These are phyloP conservation scores for Clarias laeviceps DNA, from an alignment of 2,797 vertebrate genomes.

Conservation along the genomic window DNA sequence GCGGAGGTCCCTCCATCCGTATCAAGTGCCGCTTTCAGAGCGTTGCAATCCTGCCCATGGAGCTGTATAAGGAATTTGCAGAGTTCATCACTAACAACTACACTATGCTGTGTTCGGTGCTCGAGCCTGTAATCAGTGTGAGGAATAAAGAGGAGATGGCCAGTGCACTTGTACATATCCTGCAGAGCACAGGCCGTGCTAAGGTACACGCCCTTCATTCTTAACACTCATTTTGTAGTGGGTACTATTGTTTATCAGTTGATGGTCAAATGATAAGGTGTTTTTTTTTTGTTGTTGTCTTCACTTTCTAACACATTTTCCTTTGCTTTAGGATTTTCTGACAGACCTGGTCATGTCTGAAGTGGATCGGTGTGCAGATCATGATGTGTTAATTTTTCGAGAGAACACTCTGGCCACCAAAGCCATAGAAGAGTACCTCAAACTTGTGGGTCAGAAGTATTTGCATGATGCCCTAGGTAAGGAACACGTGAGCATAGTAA, in stretches of 20 bases:
- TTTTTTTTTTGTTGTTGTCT: no score
- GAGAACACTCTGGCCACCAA: slow-evolving; percentile 98
- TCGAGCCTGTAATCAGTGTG: slow-evolving; percentile 96
- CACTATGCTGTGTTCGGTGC: slow-evolving; percentile 87
- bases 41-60: slow-evolving; percentile 93
- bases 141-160: slow-evolving; percentile 96
- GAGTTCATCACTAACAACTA: slow-evolving; percentile 95
- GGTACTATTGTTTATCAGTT: not conserved
- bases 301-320: not conserved
- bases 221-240: not conserved
- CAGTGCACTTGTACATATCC: slow-evolving; percentile 92
- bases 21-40: slow-evolving; percentile 95
- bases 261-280: no score
- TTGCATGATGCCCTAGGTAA: slow-evolving; percentile 94
- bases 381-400: slow-evolving; percentile 95
- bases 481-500: slow-evolving; percentile 31
- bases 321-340: slow-evolving; percentile 85
- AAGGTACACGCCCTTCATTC: slow-evolving; percentile 77
- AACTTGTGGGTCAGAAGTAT: slow-evolving; percentile 94
- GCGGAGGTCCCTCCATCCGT: slow-evolving; percentile 88
- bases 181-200: slow-evolving; percentile 93
- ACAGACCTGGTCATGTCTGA: slow-evolving; percentile 96
- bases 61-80: slow-evolving; percentile 97
- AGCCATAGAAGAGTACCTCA: slow-evolving; percentile 95
- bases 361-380: slow-evolving; percentile 93